Evolutionary conservation across 2,797 vertebrate genomes (phyloP).

Genomic region (Esox masquinongy): DNA sequence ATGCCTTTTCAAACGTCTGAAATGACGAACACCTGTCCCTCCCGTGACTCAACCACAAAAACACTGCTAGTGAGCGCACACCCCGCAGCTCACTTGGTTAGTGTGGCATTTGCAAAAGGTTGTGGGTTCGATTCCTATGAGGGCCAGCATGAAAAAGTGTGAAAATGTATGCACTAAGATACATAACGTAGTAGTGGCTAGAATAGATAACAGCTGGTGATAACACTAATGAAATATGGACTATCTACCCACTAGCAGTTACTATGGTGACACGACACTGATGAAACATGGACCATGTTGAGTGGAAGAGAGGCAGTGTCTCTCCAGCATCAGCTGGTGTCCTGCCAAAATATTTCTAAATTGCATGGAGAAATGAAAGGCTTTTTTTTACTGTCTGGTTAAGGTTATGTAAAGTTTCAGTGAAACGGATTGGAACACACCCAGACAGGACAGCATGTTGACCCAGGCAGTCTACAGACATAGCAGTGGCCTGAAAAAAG

Average conservation of each 20-base stretch:
- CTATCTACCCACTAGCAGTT: not conserved
- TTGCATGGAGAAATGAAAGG: not conserved
- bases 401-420: slow-evolving; percentile 9
- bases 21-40: too few species aligned
- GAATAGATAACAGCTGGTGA: too few species aligned
- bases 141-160: too few species aligned
- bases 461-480: slow-evolving; percentile 97
- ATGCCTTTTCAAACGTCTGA: too few species aligned
- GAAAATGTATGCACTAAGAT: too few species aligned
- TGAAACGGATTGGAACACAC: slow-evolving; percentile 69
- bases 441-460: slow-evolving; percentile 92
- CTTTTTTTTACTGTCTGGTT: slow-evolving; percentile 25
- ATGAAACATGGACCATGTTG: not conserved
- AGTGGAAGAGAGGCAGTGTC: not conserved
- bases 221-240: too few species aligned
- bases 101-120: too few species aligned
- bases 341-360: not conserved
- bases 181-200: too few species aligned
- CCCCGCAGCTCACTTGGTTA: too few species aligned
- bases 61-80: not conserved
- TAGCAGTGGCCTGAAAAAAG: slow-evolving; percentile 88
- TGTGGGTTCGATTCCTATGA: too few species aligned
- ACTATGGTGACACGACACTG: not conserved
- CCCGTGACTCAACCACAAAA: not conserved
- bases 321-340: not conserved